Conservation (phyloP, 2,797 vertebrate genomes). For the Alca torda region DNA sequence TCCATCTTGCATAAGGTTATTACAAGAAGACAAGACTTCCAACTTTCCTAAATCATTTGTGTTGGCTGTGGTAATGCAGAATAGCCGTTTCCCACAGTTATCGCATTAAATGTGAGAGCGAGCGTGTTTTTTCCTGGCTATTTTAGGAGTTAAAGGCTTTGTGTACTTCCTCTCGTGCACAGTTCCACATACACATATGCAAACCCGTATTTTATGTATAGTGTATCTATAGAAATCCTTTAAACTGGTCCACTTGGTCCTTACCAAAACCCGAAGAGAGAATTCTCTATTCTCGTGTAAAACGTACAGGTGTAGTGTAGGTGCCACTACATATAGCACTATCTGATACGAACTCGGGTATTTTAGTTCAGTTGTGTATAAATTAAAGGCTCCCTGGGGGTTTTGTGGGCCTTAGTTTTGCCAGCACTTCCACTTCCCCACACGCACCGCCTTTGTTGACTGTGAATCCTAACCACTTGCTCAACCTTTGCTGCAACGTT, state of each 20-base stretch:
- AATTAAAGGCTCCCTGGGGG: neutral
- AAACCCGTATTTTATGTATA: neutral
- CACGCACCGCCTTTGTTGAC: accelerated
- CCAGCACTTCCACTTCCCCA: neutral
- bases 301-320: neutral
- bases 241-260: neutral
- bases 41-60: neutral
- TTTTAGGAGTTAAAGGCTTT: neutral
- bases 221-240: neutral
- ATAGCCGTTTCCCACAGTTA: neutral
- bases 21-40: neutral
- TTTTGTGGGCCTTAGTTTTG: neutral
- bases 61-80: neutral
- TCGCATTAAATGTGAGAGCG: neutral
- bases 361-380: neutral
- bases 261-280: neutral
- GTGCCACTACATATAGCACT: neutral
- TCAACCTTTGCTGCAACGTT: neutral
- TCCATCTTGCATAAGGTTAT: neutral
- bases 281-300: neutral
- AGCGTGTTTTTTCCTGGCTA: neutral
- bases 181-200: neutral
- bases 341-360: neutral
- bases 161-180: neutral
- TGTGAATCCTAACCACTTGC: neutral